Base-by-base conservation (phyloP, 2,888 invertebrate species). In the Cerastis rubricosa region DNA sequence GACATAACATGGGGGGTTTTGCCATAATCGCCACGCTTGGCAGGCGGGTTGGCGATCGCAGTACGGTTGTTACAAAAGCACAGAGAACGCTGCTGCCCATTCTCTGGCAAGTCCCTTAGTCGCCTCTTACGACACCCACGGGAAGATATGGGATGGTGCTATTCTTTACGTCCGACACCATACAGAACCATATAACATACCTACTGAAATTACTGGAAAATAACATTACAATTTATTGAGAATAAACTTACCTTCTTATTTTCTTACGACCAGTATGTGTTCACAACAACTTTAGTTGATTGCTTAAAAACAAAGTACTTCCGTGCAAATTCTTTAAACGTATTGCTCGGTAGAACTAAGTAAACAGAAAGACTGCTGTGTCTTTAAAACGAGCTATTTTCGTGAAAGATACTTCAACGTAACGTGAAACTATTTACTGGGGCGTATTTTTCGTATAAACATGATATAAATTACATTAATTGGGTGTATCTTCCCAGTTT, bases 381-480 rank as follows among this genome's bases (percentile, higher is more conserved):
- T 51, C 64, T 75, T 69, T 51, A 51, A 81, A 81, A 81, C 29
- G 6, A 59, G 57, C 9, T 47, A n/a, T 65, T 51, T 68, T 76
- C 9, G 25, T 65, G 59, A 68, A 76, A 78, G n/a, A 61, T 49
- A 70, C 45, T 73, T 74, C 22, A 82, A 82, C n/a, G 64, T 69
- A 75, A 75, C 80, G 68, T 82, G 76, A 80, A 80, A 82, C 71
- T 80, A 82, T 83, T 84, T 83, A 69, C 65, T 29, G n/a, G 61
- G 69, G 66, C 61, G 71, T 74, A 71, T 67, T 67, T 77, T 74
- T 72, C 61, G 66, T 78, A 70, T 78, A 78, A 74, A 75, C 85
- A 64, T 74, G n/a, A 70, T 75, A 78, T 85, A 84, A 85, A 81
- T 81, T 75, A 80, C 74, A 76, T 87, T 78, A 83, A 83, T 87